phyloP scores from a whole-genome alignment of 2,797 vertebrate species.

The Sardinella longiceps region DNA sequence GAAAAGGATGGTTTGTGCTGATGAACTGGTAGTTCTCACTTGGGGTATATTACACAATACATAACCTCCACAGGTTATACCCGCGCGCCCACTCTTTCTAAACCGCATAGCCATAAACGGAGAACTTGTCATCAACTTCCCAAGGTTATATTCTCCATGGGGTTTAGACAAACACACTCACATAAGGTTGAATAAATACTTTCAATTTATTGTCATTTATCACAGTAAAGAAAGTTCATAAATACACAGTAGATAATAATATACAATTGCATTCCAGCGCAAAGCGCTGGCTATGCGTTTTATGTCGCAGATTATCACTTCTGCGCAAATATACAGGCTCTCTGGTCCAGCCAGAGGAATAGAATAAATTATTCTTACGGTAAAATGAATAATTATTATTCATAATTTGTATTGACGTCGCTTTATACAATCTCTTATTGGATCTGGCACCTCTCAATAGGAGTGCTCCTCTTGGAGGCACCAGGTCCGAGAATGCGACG shows the following conservation, averaged over 20 bases:
- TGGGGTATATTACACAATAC: neutral
- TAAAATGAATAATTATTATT: conserved; percentile 54
- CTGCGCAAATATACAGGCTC: conserved; percentile 17
- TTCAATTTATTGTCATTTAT: neutral
- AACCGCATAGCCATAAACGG: neutral
- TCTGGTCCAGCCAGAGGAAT: conserved; percentile 73
- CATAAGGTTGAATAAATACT: neutral
- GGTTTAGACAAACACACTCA: neutral
- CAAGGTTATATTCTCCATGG: neutral
- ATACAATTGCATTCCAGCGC: neutral
- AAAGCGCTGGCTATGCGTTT: neutral
- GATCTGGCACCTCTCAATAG: conserved; percentile 76
- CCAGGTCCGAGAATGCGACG: conserved; percentile 72
- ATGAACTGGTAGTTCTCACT: neutral
- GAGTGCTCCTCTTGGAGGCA: conserved; percentile 67
- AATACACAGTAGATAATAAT: neutral
- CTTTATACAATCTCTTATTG: conserved; percentile 66
- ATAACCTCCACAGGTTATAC: neutral
- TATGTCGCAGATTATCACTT: neutral
- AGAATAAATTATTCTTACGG: conserved; percentile 77
- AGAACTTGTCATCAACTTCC: neutral
- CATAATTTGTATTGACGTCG: conserved; percentile 41
- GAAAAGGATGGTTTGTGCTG: neutral
- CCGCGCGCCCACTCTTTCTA: neutral
- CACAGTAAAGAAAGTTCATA: neutral